Evolutionary conservation across 2,113 vertebrate species (phyloP).

Genomic region (Canis aureus): DNA sequence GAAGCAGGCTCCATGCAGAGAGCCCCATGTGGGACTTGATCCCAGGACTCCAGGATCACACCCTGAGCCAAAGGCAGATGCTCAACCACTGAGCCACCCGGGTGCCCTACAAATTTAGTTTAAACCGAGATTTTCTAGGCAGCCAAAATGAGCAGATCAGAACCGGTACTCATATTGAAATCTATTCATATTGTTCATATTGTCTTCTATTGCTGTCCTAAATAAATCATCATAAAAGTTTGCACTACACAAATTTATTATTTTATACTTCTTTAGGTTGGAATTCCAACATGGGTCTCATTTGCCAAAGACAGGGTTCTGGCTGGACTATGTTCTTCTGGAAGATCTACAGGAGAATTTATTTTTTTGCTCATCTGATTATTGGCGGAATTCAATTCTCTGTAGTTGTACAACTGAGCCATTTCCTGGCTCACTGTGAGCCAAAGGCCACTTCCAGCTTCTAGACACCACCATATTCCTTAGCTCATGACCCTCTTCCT

Average conservation of each 20-base stretch:
- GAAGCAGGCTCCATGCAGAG: too few species aligned
- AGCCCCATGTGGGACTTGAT: too few species aligned
- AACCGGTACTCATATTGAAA: background rate
- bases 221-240: background rate
- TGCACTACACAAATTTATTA: background rate
- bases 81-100: too few species aligned
- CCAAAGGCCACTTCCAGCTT: background rate
- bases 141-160: background rate
- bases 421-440: background rate
- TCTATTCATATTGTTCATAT: background rate
- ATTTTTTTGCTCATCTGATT: background rate
- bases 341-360: background rate
- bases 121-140: background rate
- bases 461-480: accelerated
- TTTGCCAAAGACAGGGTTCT: background rate
- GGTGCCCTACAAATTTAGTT: background rate
- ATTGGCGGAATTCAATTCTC: background rate
- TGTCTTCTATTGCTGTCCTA: background rate
- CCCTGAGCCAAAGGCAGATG: too few species aligned
- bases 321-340: background rate
- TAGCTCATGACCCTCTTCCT: background rate
- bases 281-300: background rate
- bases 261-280: background rate
- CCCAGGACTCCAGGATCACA: too few species aligned
- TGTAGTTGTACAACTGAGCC: background rate